Conservation (phyloP, 2,888 invertebrate species). For the Corythucha ciliata region DNA sequence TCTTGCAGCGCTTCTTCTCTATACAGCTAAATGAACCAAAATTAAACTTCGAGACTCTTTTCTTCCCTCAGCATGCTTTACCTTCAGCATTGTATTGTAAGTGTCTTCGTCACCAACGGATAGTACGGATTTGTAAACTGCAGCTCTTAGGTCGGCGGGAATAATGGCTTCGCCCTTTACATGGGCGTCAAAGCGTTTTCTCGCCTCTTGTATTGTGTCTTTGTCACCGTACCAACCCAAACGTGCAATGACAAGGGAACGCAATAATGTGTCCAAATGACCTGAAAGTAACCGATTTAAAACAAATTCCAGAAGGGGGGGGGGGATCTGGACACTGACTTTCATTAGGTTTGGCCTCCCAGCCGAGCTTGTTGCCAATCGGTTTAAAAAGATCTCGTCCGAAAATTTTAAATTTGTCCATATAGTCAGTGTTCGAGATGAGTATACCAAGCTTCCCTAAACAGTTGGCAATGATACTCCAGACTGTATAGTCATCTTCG, state of each 20-base stretch:
- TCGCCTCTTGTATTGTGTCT: constrained; percentile 68
- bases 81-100: constrained; percentile 66
- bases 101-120: constrained; percentile 58
- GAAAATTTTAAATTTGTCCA: constrained; percentile 62
- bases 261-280: constrained; percentile 73
- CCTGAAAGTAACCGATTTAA: constrained; percentile 42
- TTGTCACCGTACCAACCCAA: constrained; percentile 74
- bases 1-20: constrained; percentile 80
- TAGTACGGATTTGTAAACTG: constrained; percentile 78
- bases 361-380: constrained; percentile 66
- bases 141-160: constrained; percentile 76
- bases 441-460: constrained; percentile 66
- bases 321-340: constrained; percentile 44
- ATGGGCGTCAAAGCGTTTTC: constrained; percentile 55
- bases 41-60: too few species aligned
- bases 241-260: constrained; percentile 72
- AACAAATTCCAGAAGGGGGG: not conserved
- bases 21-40: constrained; percentile 53
- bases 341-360: constrained; percentile 74
- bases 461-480: constrained; percentile 69
- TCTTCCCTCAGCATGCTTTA: too few species aligned
- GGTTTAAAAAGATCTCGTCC: constrained; percentile 63
- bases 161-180: constrained; percentile 50
- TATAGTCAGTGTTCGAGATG: constrained; percentile 68
- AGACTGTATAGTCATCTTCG: constrained; percentile 88